These are phyloP conservation scores for Corythornis cristatus DNA, from an alignment of 2,113 vertebrate genomes.

Conservation along the genomic window DNA sequence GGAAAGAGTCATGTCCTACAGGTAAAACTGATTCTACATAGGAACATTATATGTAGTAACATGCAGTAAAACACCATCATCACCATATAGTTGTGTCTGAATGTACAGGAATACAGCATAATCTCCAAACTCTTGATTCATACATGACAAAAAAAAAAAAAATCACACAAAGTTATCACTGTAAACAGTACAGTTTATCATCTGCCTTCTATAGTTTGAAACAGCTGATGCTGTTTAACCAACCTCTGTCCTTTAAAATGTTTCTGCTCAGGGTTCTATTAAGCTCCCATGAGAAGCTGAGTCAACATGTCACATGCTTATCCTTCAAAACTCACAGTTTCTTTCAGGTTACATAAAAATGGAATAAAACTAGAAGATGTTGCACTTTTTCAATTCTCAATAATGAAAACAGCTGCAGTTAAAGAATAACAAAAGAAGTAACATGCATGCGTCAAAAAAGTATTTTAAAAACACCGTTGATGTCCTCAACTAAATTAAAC, in stretches of 20 bases:
- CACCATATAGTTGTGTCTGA: not conserved
- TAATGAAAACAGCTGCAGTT: not conserved
- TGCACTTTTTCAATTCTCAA: not conserved
- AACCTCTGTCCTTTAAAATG: slow-evolving; percentile 15
- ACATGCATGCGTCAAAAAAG: not conserved
- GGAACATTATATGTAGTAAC: rapidly evolving
- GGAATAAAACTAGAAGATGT: not conserved
- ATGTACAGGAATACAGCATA: not conserved
- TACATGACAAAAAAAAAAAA: not conserved
- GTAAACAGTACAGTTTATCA: not conserved
- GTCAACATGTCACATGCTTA: not conserved
- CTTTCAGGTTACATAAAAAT: not conserved
- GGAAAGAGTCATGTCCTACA: not conserved
- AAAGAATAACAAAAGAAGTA: not conserved
- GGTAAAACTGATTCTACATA: not conserved
- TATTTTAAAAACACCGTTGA: not conserved
- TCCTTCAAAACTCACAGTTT: not conserved
- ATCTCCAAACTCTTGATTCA: not conserved
- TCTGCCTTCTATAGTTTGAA: not conserved
- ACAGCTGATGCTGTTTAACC: slow-evolving; percentile 25
- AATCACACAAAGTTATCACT: not conserved
- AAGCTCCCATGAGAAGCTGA: slow-evolving; percentile 3
- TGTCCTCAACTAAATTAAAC: not conserved
- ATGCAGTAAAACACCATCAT: not conserved
- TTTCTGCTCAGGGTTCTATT: slow-evolving; percentile 9